Base-by-base conservation (phyloP, 2,888 invertebrate species). In the Drosophila acutilabella region DNA sequence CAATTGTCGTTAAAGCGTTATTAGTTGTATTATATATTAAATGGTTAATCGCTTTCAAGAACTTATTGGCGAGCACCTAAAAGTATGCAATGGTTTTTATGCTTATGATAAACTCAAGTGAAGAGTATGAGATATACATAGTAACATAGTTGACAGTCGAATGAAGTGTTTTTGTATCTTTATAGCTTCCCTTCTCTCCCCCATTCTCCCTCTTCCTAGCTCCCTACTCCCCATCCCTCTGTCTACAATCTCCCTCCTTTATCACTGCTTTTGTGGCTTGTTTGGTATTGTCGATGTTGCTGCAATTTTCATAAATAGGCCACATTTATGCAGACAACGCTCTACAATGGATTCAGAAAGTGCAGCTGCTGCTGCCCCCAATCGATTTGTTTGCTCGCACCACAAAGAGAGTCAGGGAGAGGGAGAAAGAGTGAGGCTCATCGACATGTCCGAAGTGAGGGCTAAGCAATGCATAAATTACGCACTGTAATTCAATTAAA, bases 401-500 rank as follows among this genome's bases (percentile, higher is more conserved):
- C 38, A 26, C n/a, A 13, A 16, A 26, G 14, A n/a, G 14, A 30
- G 30, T 11, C 5, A 14, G 11, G 10, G 36, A 10, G 23, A n/a
- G 5, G 11, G n/a, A 16, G 44, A 11, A 36, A 14, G 20, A 6
- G 11, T 7, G 33, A 36, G 44, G 26, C 18, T 36, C 36, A 36
- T 36, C 36, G 13, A 13, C 36, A 36, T 36, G 36, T 36, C 36
- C 36, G 11, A 30, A 18, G 10, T 40, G 20, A 13, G 57, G 44
- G 70, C 83, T 68, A 68, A 66, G 86, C 76, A 82, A 85, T 80
- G 82, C 82, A 82, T 82, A 88, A 82, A 82, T 82, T 88, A 82
- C 71, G 71, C 67, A 79, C 80, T 70, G 74, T 71, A 82, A 82
- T 82, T 85, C 82, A 82, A 82, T 82, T 82, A 85, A 80, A 82